Base-by-base conservation (phyloP, 2,888 invertebrate species). In the Entomobrya proxima region DNA sequence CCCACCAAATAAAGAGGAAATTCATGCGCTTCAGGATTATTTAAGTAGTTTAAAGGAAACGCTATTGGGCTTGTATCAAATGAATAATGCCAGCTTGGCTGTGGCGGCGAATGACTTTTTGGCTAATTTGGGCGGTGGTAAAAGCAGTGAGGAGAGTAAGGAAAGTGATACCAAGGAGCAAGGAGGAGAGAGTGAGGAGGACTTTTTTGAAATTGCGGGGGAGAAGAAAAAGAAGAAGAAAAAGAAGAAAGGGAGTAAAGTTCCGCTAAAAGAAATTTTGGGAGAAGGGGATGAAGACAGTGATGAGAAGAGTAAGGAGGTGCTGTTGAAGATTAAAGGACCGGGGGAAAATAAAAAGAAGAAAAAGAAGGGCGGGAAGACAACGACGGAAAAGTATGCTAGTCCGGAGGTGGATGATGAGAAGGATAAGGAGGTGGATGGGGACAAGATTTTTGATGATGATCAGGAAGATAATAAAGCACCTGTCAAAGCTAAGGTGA, bases 1-100 rank as follows among this genome's bases (percentile, higher is more conserved):
- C 50, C 27, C 50, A n/a, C 30, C n/a, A 18, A 69, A 32, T 27
- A n/a, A n/a, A n/a, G 69, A 30, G 30, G 78, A 69, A 27, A 30
- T 64, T 15, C 52, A 50, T 11, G 76, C 55, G 35, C 50, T 86
- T 11, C 75, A 80, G 21, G 67, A 76, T 13, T 88, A 88, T 40
- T 52, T 88, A 27, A 15, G 18, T 1, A 78, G 82, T 24, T 40
- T 88, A 5, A 86, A 84, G 37, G 82, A 86, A 75, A 88, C 86
- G 3, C 61, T 88, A 5, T 21, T 86, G 32, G 86, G 86, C 2
- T 32, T 88, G 15, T 55, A 72, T 30, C 86, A 86, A 44, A 88
- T 88, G 87, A 86, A 83, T 32, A 88, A 88, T 52, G 80, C 78
- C 1, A 86, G 76, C 2, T 76, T 86, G 27, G 76, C 76, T 7